These are phyloP conservation scores for Drosophila tsacasi DNA, from an alignment of 1,140 invertebrate species.

Conservation along the genomic window DNA sequence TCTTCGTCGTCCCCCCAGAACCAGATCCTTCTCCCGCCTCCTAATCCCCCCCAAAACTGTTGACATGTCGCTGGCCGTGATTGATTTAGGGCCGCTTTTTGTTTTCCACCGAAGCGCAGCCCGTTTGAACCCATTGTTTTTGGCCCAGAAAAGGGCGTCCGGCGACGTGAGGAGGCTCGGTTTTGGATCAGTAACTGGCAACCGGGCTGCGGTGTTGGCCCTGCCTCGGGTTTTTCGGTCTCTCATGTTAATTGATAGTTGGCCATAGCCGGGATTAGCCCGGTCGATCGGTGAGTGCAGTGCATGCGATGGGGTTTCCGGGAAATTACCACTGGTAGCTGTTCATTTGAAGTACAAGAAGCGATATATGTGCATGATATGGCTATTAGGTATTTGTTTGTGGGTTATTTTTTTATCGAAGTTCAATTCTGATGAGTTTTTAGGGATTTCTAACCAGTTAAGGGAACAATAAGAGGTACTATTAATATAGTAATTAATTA, in stretches of 20 bases:
- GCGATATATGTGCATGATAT: neutral
- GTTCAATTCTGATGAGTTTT: neutral
- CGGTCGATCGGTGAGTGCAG: conserved; percentile 30
- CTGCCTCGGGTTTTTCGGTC: neutral
- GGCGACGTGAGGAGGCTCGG: conserved; percentile 24
- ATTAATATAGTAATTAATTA: too few species aligned
- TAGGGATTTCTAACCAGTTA: fast-evolving
- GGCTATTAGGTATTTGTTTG: neutral
- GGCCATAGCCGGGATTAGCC: conserved; percentile 33
- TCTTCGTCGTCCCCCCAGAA: neutral
- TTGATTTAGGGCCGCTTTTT: conserved; percentile 81
- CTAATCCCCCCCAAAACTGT: conserved; percentile 36
- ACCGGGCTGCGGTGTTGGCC: too few species aligned
- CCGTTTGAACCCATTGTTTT: conserved; percentile 82
- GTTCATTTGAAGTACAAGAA: neutral
- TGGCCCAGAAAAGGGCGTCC: conserved; percentile 70
- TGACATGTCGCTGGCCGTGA: conserved; percentile 75
- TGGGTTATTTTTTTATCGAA: neutral
- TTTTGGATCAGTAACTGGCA: conserved; percentile 6
- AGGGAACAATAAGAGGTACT: neutral
- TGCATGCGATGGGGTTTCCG: conserved; percentile 25
- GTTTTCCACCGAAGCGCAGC: conserved; percentile 79
- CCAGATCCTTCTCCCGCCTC: neutral
- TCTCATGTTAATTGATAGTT: conserved; percentile 62
- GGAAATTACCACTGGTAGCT: conserved; percentile 12